Conservation (phyloP, 2,797 vertebrate species). For the Onychomys arenicola region DNA sequence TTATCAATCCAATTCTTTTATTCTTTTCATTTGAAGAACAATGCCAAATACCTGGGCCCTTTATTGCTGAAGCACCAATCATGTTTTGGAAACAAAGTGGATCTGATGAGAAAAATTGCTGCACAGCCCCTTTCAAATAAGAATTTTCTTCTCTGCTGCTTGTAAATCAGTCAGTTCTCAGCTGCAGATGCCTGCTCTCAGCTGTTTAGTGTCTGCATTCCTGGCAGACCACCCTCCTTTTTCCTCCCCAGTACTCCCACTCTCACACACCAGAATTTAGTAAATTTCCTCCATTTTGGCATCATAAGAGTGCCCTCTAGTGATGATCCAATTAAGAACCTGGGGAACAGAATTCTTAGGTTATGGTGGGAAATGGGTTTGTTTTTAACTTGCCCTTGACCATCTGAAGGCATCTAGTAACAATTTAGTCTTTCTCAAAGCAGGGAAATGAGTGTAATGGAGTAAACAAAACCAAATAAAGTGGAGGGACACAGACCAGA, state of each 20-base stretch:
- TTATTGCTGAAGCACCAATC: slow-evolving; percentile 72
- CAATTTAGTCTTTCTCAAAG: slow-evolving; percentile 6
- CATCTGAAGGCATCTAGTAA: slow-evolving; percentile 3
- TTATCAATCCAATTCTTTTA: slow-evolving; percentile 50
- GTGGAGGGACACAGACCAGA: neutral
- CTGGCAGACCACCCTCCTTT: neutral
- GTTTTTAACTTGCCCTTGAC: neutral
- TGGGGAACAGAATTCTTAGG: neutral
- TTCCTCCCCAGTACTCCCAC: accelerated
- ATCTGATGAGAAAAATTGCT: slow-evolving; percentile 79
- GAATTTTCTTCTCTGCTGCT: slow-evolving; percentile 80
- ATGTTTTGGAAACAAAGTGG: slow-evolving; percentile 82
- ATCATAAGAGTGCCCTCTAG: slow-evolving; percentile 79
- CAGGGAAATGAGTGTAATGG: neutral
- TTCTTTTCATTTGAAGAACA: slow-evolving; percentile 74
- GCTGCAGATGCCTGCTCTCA: slow-evolving; percentile 74
- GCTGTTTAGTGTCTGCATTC: slow-evolving; percentile 76
- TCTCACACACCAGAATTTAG: slow-evolving; percentile 46
- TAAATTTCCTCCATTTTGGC: slow-evolving; percentile 72
- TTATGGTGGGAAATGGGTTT: slow-evolving; percentile 46
- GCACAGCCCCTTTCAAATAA: slow-evolving; percentile 78
- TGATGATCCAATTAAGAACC: slow-evolving; percentile 38
- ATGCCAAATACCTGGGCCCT: slow-evolving; percentile 60
- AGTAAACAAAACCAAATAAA: slow-evolving; percentile 36
- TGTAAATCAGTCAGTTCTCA: slow-evolving; percentile 26